A percentile compares a stretch with the other conserved stretches of the same genome.
These are phyloP conservation scores for Helarctos malayanus DNA, from an alignment of 2,797 vertebrate species.

Conservation along the genomic window DNA sequence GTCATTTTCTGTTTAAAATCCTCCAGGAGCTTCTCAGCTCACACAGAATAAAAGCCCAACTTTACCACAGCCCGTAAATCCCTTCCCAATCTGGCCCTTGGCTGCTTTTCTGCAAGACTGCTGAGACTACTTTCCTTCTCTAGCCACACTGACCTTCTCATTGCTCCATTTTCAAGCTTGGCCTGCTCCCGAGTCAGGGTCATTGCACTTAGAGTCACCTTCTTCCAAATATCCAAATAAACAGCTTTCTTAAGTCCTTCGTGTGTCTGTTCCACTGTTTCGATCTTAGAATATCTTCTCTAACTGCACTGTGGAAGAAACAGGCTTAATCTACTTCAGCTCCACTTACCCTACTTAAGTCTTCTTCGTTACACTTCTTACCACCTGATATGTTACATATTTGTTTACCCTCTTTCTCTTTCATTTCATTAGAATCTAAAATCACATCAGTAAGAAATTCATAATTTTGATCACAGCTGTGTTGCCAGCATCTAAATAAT, in stretches of 20 bases:
- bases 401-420: not conserved
- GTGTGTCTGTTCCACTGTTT: not conserved
- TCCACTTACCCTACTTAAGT: not conserved
- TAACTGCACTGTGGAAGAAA: not conserved
- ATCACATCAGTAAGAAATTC: not conserved
- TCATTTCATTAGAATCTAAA: not conserved
- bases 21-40: not conserved
- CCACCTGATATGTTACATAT: not conserved
- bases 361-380: not conserved
- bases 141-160: not conserved
- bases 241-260: not conserved
- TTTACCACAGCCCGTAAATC: not conserved
- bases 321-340: not conserved
- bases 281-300: not conserved
- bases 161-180: not conserved
- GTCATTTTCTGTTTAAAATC: not conserved
- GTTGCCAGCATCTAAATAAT: not conserved
- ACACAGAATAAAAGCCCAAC: not conserved
- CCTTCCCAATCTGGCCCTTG: not conserved
- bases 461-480: not conserved
- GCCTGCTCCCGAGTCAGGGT: not conserved
- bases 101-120: too few species aligned
- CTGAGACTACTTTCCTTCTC: not conserved
- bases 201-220: not conserved
- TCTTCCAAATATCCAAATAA: not conserved